Evolutionary conservation across 1,140 invertebrate genomes (phyloP), one percentile per base, ranked within the genome.

Genomic region (Diploscapter pachys): DNA sequence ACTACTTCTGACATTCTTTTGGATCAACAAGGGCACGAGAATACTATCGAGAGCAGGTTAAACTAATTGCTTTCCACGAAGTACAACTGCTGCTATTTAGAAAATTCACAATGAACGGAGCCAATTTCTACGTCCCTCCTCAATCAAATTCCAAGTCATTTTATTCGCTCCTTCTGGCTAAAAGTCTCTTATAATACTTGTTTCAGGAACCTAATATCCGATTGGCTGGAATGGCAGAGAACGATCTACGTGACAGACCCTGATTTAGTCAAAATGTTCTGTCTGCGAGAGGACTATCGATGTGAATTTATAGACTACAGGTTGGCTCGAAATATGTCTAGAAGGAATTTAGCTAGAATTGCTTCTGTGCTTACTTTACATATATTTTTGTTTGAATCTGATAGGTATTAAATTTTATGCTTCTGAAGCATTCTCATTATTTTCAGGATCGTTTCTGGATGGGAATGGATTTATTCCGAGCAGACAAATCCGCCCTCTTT

Each of bases 401-500:
- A 9, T 9, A 59, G 13, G 9, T n/a, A 49, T 5, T 31, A 0
- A 48, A 6, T 2, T 63, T 49, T 63, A 6, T 8, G 48, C n/a
- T 75, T 50, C 11, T 57, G 6, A 76, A 63, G 50, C 51, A 49
- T 74, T 6, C 49, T 11, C 13, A 5, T 11, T 74, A 55, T 31
- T 71, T 76, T 75, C 64, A 80, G 79, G 51, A 9, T 77, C 11
- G 68, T 77, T 5, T 69, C 79, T 8, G 79, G 79, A 2, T 80
- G 79, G 79, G 79, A 80, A 71, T 80, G 79, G 79, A 79, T 80
- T 64, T 80, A 80, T 63, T 77, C 77, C 6, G 68, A 71, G 56
- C 79, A 80, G 62, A 73, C 53, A 31, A 79, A 72, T 13, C 69
- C 79, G 0, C 79, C 79, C 31, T 11, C 68, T 2, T 51, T 75